Evolutionary conservation across 1,140 invertebrate genomes (phyloP).

Genomic region (Pissodes strobi): DNA sequence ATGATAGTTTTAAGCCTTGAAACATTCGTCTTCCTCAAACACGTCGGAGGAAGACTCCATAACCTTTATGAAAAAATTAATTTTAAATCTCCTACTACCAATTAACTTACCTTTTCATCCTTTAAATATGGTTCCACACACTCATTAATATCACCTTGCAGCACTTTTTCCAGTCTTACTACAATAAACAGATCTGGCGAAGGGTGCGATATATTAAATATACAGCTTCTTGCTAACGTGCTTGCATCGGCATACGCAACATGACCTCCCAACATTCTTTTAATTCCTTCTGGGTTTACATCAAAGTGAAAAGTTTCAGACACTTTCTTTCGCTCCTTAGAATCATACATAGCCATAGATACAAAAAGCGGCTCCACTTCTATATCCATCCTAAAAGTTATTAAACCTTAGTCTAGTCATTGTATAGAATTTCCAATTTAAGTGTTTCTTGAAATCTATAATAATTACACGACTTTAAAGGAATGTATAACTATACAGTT

Average conservation of each 20-base stretch:
- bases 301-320: slow-evolving; percentile 98
- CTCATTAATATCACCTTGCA: slow-evolving; percentile 91
- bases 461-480: too few relatives aligned
- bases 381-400: slow-evolving; percentile 75
- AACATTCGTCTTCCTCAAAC: too few relatives aligned
- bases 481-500: too few relatives aligned
- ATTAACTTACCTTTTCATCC: slow-evolving; percentile 87
- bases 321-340: slow-evolving; percentile 88
- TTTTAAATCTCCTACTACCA: too few relatives aligned
- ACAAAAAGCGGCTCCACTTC: slow-evolving; percentile 95
- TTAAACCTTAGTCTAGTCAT: too few relatives aligned
- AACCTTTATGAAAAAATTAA: too few relatives aligned
- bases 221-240: slow-evolving; percentile 82
- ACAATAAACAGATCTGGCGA: slow-evolving; percentile 89
- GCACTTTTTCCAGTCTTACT: slow-evolving; percentile 87
- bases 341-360: slow-evolving; percentile 90
- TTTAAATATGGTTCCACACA: slow-evolving; percentile 90
- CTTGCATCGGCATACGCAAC: slow-evolving; percentile 82
- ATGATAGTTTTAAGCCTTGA: too few relatives aligned
- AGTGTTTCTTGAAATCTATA: too few relatives aligned
- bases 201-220: slow-evolving; percentile 85
- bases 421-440: too few relatives aligned
- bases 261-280: slow-evolving; percentile 84
- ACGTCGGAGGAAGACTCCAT: too few relatives aligned
- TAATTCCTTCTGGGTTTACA: slow-evolving; percentile 83